phyloP scores from a whole-genome alignment of 1,140 invertebrate species.

The Pentalonia nigronervosa region DNA sequence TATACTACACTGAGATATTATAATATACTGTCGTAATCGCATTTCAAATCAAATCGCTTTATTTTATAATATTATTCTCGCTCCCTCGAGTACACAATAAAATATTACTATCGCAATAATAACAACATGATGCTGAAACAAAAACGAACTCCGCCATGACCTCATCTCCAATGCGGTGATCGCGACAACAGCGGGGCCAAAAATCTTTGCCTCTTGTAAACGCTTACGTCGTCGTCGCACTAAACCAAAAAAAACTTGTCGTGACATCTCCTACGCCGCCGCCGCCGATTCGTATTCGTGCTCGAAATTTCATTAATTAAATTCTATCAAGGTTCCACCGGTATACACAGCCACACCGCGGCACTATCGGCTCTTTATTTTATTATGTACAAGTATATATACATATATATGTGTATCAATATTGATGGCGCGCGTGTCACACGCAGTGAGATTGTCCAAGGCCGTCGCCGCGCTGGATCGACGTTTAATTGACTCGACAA shows the following conservation, averaged over 20 bases:
- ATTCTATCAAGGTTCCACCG: constrained; percentile 31
- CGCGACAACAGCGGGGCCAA: neutral
- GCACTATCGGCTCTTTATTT: neutral
- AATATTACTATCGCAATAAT: constrained; percentile 9
- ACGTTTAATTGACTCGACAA: neutral
- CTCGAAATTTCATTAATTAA: constrained; percentile 39
- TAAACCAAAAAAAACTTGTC: neutral
- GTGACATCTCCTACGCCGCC: constrained; percentile 16
- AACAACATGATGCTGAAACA: neutral
- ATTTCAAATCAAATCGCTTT: neutral
- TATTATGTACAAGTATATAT: neutral
- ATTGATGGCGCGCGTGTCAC: constrained; percentile 18
- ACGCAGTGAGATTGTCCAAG: constrained; percentile 28
- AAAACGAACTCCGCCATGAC: neutral
- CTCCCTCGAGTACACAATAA: neutral
- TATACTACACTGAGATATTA: neutral
- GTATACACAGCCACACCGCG: neutral
- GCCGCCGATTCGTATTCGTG: neutral
- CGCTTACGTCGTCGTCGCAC: neutral
- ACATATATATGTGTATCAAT: no score
- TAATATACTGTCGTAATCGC: neutral
- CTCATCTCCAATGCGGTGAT: neutral
- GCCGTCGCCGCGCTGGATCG: neutral
- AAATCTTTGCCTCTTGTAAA: neutral
- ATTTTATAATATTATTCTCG: constrained; percentile 4